phyloP scores from a whole-genome alignment of 1,140 invertebrate genomes.

The Diachasmimorpha longicaudata region DNA sequence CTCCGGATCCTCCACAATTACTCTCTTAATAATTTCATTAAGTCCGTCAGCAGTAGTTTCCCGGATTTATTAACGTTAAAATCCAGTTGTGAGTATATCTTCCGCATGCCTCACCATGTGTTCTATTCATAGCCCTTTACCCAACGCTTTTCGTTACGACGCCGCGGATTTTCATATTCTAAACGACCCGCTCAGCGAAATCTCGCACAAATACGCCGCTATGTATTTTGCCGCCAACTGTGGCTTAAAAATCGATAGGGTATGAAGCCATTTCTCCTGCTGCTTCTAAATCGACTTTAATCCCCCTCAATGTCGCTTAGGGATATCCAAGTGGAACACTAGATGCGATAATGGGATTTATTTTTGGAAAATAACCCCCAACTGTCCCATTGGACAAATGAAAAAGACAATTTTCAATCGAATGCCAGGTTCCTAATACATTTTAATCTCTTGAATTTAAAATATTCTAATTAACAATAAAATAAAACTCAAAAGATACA shows the following conservation, averaged over 20 bases:
- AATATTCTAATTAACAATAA: no score
- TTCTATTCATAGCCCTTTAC: conserved; percentile 1
- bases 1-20: background rate
- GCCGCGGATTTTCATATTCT: conserved; percentile 1
- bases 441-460: no score
- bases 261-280: background rate
- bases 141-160: background rate
- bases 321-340: background rate
- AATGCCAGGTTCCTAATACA: no score
- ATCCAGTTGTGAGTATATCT: background rate
- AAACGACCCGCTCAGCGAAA: background rate
- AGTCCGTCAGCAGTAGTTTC: background rate
- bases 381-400: no score
- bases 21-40: background rate
- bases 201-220: background rate
- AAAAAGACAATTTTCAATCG: no score
- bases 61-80: conserved; percentile 6
- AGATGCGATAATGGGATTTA: no score
- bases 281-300: background rate
- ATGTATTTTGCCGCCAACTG: background rate
- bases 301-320: background rate
- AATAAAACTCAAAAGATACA: no score
- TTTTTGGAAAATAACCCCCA: no score
- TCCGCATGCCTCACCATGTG: conserved; percentile 11
- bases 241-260: background rate